These are phyloP conservation scores for Phyllotreta striolata DNA, from an alignment of 2,888 invertebrate genomes.

Conservation along the genomic window DNA sequence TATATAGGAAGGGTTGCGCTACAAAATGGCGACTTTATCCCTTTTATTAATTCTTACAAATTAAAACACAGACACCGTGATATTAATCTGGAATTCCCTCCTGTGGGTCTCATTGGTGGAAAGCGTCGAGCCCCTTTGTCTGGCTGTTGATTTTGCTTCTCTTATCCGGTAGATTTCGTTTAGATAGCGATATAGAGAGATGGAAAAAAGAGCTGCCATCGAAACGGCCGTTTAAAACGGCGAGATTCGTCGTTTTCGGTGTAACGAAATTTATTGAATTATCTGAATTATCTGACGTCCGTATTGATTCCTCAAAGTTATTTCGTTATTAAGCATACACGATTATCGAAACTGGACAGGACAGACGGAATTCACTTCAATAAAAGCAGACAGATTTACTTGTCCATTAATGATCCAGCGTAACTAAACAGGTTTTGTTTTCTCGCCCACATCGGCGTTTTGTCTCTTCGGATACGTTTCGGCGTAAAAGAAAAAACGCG, in stretches of 20 bases:
- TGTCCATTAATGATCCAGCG: conserved; percentile 52
- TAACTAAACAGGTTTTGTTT: conserved; percentile 52
- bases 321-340: background rate
- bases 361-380: conserved; percentile 52
- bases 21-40: conserved; percentile 59
- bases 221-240: no score
- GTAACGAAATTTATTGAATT: background rate
- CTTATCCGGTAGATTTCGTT: conserved; percentile 23
- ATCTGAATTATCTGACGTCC: background rate
- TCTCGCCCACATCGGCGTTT: conserved; percentile 47
- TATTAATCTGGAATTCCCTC: conserved; percentile 42
- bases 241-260: no score
- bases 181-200: conserved; percentile 7
- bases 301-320: background rate
- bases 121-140: conserved; percentile 19
- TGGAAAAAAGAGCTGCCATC: no score
- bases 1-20: conserved; percentile 58
- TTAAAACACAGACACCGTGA: conserved; percentile 52
- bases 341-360: conserved; percentile 42
- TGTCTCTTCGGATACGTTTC: conserved; percentile 36
- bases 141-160: conserved; percentile 23
- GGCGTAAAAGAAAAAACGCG: conserved; percentile 14
- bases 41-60: conserved; percentile 53
- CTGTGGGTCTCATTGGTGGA: conserved; percentile 28
- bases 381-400: conserved; percentile 56